phyloP scores from a whole-genome alignment of 2,888 invertebrate species.

The Willowsia nigromaculata region DNA sequence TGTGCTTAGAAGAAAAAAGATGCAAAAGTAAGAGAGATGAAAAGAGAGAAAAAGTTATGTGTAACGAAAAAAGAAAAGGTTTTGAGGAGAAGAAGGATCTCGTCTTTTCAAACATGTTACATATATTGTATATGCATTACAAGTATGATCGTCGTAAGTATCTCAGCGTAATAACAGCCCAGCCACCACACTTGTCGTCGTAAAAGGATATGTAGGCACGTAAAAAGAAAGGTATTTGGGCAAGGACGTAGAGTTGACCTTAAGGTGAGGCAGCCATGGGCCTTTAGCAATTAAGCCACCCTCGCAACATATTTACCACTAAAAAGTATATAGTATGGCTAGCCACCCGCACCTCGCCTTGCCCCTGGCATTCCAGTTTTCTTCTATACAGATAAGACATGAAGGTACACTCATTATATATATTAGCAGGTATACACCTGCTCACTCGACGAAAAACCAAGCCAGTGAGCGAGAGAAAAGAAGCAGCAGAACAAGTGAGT shows the following conservation, averaged over 20 bases:
- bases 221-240: slow-evolving; percentile 77
- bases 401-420: background rate
- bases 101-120: slow-evolving; percentile 24
- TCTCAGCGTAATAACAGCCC: slow-evolving; percentile 3
- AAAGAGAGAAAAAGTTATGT: slow-evolving; percentile 52
- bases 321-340: slow-evolving; percentile 71
- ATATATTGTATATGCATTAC: slow-evolving; percentile 40
- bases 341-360: slow-evolving; percentile 79
- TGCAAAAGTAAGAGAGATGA: slow-evolving; percentile 22
- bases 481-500: slow-evolving; percentile 33
- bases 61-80: slow-evolving; percentile 59
- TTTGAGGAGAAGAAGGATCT: slow-evolving; percentile 24
- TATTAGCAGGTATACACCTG: slow-evolving; percentile 45
- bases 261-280: slow-evolving; percentile 79
- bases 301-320: slow-evolving; percentile 78
- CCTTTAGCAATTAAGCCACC: slow-evolving; percentile 79
- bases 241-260: slow-evolving; percentile 79
- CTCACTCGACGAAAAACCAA: slow-evolving; percentile 14
- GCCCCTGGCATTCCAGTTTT: slow-evolving; percentile 78
- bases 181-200: slow-evolving; percentile 48
- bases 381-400: slow-evolving; percentile 27
- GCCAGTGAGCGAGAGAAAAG: slow-evolving; percentile 15
- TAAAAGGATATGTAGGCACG: slow-evolving; percentile 67
- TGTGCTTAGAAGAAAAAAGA: too few relatives aligned
- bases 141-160: background rate